Conservation (phyloP, 2,888 invertebrate genomes). For the Caenorhabditis sp. region DNA sequence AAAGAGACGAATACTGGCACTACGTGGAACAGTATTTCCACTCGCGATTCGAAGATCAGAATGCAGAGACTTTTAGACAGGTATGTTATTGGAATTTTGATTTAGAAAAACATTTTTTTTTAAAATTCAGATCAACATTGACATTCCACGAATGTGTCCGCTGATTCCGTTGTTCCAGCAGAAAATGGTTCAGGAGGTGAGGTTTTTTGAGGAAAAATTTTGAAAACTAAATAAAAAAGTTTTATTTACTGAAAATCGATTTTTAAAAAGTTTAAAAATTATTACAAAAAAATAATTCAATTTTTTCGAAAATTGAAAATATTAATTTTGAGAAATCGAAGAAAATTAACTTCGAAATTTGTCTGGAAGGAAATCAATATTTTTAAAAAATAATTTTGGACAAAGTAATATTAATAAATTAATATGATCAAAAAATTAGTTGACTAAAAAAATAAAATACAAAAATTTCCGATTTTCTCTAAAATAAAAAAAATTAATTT, state of each 20-base stretch:
- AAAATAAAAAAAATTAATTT: neutral
- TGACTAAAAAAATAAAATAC: too few species aligned
- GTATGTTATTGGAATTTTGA: slow-evolving; percentile 83
- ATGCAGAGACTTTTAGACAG: slow-evolving; percentile 94
- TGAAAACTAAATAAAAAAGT: neutral
- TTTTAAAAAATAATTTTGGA: too few species aligned
- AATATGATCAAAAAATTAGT: too few species aligned
- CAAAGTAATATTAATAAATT: too few species aligned
- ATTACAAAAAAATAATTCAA: too few species aligned
- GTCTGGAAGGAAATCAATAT: neutral
- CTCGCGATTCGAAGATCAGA: slow-evolving; percentile 91
- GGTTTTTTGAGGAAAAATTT: neutral
- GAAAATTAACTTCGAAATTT: neutral
- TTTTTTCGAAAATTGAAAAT: too few species aligned
- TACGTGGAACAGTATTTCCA: slow-evolving; percentile 97
- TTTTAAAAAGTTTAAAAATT: too few species aligned
- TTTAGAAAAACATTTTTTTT: neutral
- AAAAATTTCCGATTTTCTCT: neutral
- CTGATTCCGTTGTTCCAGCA: slow-evolving; percentile 97
- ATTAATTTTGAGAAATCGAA: too few species aligned
- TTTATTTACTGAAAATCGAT: too few species aligned
- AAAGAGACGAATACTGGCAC: slow-evolving; percentile 96
- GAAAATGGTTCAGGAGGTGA: slow-evolving; percentile 89
- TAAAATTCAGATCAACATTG: slow-evolving; percentile 93
- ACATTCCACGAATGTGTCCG: slow-evolving; percentile 99